These are phyloP conservation scores for Neoarius graeffei DNA, from an alignment of 2,113 vertebrate species.

Conservation along the genomic window DNA sequence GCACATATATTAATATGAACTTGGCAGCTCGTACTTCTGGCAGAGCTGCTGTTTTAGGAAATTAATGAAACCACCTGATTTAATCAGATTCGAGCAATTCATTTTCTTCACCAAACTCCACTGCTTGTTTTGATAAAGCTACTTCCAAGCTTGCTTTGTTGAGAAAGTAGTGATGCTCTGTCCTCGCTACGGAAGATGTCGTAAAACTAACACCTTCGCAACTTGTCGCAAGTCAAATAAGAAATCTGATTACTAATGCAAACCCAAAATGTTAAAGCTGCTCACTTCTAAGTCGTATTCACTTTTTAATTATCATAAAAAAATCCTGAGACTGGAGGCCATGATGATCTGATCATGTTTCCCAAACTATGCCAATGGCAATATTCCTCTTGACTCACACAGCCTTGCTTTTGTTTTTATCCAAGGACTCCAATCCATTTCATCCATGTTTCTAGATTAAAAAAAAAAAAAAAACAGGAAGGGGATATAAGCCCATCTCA, in stretches of 20 bases:
- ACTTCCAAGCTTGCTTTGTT: background rate
- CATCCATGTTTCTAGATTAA: background rate
- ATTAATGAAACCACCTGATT: background rate
- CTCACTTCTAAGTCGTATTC: background rate
- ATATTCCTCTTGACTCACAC: background rate
- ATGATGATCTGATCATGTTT: background rate
- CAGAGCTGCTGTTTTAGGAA: background rate
- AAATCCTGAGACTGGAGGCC: background rate
- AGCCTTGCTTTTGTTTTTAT: background rate
- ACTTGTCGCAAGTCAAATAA: too few relatives aligned
- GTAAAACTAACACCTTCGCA: background rate
- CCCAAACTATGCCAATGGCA: background rate
- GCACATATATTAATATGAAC: background rate
- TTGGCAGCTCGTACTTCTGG: background rate
- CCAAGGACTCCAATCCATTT: background rate
- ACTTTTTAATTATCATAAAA: background rate
- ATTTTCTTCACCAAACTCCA: background rate
- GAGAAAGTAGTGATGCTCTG: background rate
- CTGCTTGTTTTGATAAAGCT: background rate
- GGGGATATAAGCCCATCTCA: background rate
- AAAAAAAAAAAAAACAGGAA: background rate
- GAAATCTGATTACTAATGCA: background rate
- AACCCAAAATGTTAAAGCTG: background rate
- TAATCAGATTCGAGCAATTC: background rate
- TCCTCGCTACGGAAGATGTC: background rate